Evolutionary conservation across 2,113 vertebrate genomes (phyloP), one percentile per base, ranked within the genome.

Genomic region (Calyptomena viridis): DNA sequence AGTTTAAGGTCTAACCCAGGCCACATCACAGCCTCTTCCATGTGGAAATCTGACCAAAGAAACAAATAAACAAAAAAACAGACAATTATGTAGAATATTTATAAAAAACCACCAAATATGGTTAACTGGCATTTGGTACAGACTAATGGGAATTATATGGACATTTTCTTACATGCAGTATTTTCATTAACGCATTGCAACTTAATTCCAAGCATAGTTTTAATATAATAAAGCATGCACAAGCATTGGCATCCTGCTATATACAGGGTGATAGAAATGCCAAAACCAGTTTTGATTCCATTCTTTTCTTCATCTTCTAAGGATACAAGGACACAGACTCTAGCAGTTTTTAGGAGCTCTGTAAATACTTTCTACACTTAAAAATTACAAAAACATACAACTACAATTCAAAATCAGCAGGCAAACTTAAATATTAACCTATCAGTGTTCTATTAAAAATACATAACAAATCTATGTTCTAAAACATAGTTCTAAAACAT

Each of bases 11-110:
- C 97, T 56, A 97, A 95, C 58, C 98, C 98, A 40, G 99, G 99
- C 99, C 99, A 99, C 6, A 97, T 95, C 52, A 97, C 49, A 74
- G 96, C 97, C 84, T 99, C 98, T 95, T 99, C 98, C 96, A 99
- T 92, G 72, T 99, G 98, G 92, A 98, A 97, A 95, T 98, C 99
- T 99, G 89, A 76, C 12, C 44, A 91, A 82, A 82, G 4, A 94
- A 92, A 82, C 1, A 81, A n/a, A n/a, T n/a, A 78, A 78, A 85
- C 3, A 37, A 77, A 35, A 55, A 91, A 17, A 90, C 40, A 77
- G 6, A 33, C 9, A 53, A 73, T 76, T 2, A 91, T 30, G 15
- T 19, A 76, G 59, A n/a, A 63, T 21, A 88, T 84, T 92, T 90
- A 78, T 66, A 4, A 40, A 68, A 74, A 63, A 35, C 4, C 8